Evolutionary conservation across 2,797 vertebrate species (phyloP).

Genomic region (Siniperca scherzeri): DNA sequence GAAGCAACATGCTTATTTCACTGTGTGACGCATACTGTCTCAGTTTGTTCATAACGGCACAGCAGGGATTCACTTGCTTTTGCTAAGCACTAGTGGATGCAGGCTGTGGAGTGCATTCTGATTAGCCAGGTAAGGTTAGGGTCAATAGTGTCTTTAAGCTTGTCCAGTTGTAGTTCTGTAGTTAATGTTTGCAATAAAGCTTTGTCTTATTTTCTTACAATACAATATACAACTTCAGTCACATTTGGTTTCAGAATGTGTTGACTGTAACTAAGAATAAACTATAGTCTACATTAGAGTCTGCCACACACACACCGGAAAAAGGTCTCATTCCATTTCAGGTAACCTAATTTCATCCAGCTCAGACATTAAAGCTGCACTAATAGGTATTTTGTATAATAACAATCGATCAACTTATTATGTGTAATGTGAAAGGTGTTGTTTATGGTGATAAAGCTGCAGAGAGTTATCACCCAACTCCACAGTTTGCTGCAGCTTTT

Average conservation of each 20-base stretch:
- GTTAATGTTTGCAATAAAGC: background rate
- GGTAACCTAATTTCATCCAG: background rate
- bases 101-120: background rate
- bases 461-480: background rate
- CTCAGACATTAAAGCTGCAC: background rate
- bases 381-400: background rate
- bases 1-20: background rate
- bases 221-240: too few relatives aligned
- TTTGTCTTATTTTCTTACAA: background rate
- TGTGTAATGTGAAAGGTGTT: background rate
- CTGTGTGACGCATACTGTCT: background rate
- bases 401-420: background rate
- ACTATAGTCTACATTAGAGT: too few relatives aligned
- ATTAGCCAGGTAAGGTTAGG: background rate
- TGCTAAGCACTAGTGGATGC: background rate
- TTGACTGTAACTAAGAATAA: background rate
- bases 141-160: background rate
- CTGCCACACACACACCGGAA: too few relatives aligned
- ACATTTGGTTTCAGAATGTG: too few relatives aligned
- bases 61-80: constrained; percentile 2
- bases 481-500: background rate
- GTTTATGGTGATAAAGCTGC: background rate
- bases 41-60: background rate
- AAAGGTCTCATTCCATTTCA: background rate
- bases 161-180: background rate